Base-by-base conservation (phyloP, 2,888 invertebrate species). In the Aspidiotus destructor region DNA sequence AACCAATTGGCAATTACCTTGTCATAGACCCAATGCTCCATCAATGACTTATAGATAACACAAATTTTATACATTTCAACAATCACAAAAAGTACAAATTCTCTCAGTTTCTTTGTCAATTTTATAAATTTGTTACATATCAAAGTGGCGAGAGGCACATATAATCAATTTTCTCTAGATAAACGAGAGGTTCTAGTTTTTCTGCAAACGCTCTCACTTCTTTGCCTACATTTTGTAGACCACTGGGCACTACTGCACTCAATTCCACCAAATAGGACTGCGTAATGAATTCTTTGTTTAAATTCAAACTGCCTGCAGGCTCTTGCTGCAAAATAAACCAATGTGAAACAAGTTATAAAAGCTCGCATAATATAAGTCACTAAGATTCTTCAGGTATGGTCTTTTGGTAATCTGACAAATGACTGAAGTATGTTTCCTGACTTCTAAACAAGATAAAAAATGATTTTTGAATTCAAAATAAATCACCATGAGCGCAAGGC, bases 121-220 rank as follows among this genome's bases (percentile, higher is more conserved):
- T 28, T 28, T 28, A 28, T 28, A 28, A 28, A 28, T 3, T 28
- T 28, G 5, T 28, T 5, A 28, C 28, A 3, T 5, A 28, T 28
- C 2, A 28, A 28, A 28, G 28, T 28, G 28, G 28, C 5, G 79
- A 79, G 40, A 89, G 79, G 71, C 89, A 80, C 76, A 89, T 89
- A 77, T 91, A 92, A 80, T 95, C 95, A 64, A 94, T 88, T 79
- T 95, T 95, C 76, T 95, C 95, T 9, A 96, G 81, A 73, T 89
- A 89, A 5, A 95, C 94, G 9, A 95, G 81, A 0, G 97, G 96
- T 74, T 90, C 86, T 3, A 97, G 80, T 76, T 96, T 95, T 76
- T 97, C 96, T 0, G 96, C 92, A 79, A 97, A 95, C 41, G 88
- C 85, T 71, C 90, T 85, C 89, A 97, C 95, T 75, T 97, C 96